These are phyloP conservation scores for Loris lydekkerianus DNA, from an alignment of 2,797 vertebrate species.

Conservation along the genomic window DNA sequence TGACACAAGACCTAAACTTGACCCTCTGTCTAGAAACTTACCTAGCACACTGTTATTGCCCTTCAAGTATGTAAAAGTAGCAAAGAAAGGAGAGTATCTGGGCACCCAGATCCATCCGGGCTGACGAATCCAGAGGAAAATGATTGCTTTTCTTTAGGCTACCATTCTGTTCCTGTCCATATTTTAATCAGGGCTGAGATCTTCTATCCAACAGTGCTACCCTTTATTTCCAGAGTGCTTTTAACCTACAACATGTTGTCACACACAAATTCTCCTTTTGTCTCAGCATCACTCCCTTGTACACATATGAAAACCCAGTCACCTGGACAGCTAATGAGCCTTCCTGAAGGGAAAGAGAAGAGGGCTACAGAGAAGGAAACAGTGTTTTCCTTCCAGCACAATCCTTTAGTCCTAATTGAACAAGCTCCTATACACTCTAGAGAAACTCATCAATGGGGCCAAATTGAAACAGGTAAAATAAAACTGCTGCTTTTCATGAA, in stretches of 20 bases:
- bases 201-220: background rate
- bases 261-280: slow-evolving; percentile 18
- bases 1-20: background rate
- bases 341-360: background rate
- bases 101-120: background rate
- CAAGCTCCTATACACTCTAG: background rate
- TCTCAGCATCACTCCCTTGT: slow-evolving; percentile 7
- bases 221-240: slow-evolving; percentile 49
- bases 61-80: background rate
- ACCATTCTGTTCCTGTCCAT: background rate
- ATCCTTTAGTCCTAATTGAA: background rate
- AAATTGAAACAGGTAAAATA: background rate
- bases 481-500: background rate
- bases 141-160: background rate
- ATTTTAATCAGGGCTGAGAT: background rate
- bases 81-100: background rate
- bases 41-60: background rate
- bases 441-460: background rate
- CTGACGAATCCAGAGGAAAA: background rate
- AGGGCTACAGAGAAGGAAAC: background rate
- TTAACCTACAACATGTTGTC: background rate
- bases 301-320: slow-evolving; percentile 31
- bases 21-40: background rate
- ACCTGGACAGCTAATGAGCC: background rate
- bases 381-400: background rate